Conservation (phyloP, 1,140 invertebrate genomes). For the Drosophila lacteicornis region DNA sequence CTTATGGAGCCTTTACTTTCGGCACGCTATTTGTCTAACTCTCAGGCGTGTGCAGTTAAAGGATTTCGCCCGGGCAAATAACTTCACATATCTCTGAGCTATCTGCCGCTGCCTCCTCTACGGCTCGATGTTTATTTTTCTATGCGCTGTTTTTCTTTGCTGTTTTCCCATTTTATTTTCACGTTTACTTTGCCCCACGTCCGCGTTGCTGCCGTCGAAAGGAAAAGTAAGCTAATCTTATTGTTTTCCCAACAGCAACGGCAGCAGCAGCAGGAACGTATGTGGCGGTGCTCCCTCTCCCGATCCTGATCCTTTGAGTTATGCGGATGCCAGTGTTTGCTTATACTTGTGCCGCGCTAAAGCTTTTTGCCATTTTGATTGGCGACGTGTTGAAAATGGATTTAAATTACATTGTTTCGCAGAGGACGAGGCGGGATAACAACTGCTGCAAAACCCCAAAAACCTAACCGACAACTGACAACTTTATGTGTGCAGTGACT, state of each 20-base stretch:
- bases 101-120: conserved; percentile 5
- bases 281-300: conserved; percentile 13
- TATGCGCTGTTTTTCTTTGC: conserved; percentile 73
- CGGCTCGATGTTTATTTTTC: conserved; percentile 72
- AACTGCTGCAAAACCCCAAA: conserved; percentile 22
- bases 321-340: conserved; percentile 66
- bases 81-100: conserved; percentile 59
- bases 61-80: conserved; percentile 72
- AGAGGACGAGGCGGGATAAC: conserved; percentile 38
- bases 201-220: conserved; percentile 30
- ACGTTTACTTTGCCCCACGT: conserved; percentile 51
- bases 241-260: conserved; percentile 74
- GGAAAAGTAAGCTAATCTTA: conserved; percentile 81
- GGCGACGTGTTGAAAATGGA: conserved; percentile 82
- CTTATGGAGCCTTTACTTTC: conserved; percentile 60
- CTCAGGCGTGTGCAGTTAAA: conserved; percentile 76
- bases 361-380: conserved; percentile 82
- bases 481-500: conserved; percentile 64
- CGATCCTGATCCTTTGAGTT: conserved; percentile 76
- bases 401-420: conserved; percentile 80
- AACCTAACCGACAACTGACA: conserved; percentile 50
- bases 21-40: conserved; percentile 76
- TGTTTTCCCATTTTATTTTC: conserved; percentile 63
- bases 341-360: conserved; percentile 57
- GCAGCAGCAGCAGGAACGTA: conserved; percentile 33